Percentiles rank a stretch among this genome's conserved stretches.
These are phyloP conservation scores for Otocyon megalotis DNA, from an alignment of 2,113 vertebrate species.

Conservation along the genomic window DNA sequence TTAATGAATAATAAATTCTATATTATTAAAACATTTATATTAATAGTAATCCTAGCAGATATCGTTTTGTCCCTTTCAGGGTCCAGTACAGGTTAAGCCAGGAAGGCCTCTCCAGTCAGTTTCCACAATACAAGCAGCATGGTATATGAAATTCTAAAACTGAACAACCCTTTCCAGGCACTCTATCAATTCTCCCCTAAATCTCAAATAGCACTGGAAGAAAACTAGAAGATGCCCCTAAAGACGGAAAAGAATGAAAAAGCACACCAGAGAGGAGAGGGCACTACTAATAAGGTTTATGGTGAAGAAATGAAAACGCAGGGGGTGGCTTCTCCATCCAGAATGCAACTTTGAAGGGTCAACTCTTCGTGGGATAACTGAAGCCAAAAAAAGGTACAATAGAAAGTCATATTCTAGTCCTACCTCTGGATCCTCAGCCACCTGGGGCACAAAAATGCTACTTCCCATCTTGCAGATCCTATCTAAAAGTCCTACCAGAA, in stretches of 20 bases:
- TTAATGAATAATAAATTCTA: constrained; percentile 12
- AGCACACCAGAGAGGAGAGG: constrained; percentile 16
- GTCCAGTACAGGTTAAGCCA: not conserved
- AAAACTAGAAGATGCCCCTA: not conserved
- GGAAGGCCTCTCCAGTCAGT: not conserved
- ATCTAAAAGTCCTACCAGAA: not conserved
- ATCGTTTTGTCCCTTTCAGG: not conserved
- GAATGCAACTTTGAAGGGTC: not conserved
- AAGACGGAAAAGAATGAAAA: not conserved
- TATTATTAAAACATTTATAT: constrained; percentile 15
- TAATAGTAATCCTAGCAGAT: not conserved
- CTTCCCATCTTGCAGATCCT: not conserved
- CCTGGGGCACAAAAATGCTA: not conserved
- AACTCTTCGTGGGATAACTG: not conserved
- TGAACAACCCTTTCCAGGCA: not conserved
- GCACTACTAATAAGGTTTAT: not conserved
- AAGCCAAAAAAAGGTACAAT: not conserved
- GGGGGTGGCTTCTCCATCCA: not conserved
- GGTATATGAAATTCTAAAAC: not conserved
- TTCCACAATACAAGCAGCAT: not conserved
- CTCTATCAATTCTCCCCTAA: not conserved
- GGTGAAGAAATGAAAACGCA: not conserved
- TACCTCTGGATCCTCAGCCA: not conserved
- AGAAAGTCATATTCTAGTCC: not conserved
- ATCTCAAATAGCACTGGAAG: not conserved